Base-by-base conservation (phyloP, 2,888 invertebrate species). In the Epinotia bilunana region DNA sequence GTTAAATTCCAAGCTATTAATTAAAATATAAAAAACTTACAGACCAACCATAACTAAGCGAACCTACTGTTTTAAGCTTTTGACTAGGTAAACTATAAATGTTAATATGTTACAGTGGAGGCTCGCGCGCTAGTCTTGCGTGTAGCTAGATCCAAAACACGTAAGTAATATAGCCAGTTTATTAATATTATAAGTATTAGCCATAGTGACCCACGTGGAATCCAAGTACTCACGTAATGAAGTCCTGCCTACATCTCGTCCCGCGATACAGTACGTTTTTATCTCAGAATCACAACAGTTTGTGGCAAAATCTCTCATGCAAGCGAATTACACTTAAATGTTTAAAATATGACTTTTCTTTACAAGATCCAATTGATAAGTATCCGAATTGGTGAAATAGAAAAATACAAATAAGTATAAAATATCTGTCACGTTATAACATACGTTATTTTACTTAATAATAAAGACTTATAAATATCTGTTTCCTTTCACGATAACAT, bases 61-160 rank as follows among this genome's bases (percentile, higher is more conserved):
- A 39, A 9, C 39, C 9, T 7, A 39, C 7, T 39, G 39, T 39
- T 39, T 73, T 63, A 33, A 3, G 63, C 33, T 39, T 28, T 67
- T n/a, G 13, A n/a, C 71, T 7, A 28, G 23, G 23, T 2, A 63
- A 28, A 39, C 1, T 9, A 39, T 33, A 39, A 0, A 1, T 74
- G 62, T 55, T 70, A 49, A 60, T 18, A 69, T 78, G 20, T 80
- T 81, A 65, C 81, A 89, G 90, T 90, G 78, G 84, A 86, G 80
- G 77, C 74, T 13, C 84, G 88, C 57, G 23, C 83, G 49, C 4
- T 83, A 43, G 28, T 69, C 20, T 65, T 82, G 4, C 80, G 67
- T 12, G 74, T 69, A 33, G 81, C 79, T 13, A 12, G 12, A 58
- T 23, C 16, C 43, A 58, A 23, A 11, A 43, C 74, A 28, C 62